Percentiles rank a stretch among this genome's conserved stretches.
phyloP scores from a whole-genome alignment of 2,113 vertebrate genomes.

The Platysteira castanea region DNA sequence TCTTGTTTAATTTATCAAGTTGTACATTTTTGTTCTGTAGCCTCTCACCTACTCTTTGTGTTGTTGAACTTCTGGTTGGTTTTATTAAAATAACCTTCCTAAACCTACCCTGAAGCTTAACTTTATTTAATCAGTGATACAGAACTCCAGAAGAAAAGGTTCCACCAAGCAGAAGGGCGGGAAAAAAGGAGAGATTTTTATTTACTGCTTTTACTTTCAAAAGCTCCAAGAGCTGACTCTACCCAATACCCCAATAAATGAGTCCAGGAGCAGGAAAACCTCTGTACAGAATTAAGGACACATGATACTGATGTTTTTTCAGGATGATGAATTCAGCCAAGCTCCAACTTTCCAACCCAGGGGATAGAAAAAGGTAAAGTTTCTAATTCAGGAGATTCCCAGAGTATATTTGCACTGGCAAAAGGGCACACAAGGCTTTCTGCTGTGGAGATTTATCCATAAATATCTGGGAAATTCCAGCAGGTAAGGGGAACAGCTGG shows the following conservation, averaged over 20 bases:
- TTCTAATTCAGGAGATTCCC: background rate
- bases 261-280: background rate
- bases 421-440: background rate
- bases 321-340: background rate
- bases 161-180: background rate
- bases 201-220: background rate
- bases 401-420: background rate
- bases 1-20: background rate
- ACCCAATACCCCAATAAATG: background rate
- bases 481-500: background rate
- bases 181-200: background rate
- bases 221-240: background rate
- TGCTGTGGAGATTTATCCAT: accelerated
- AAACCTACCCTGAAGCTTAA: background rate
- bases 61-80: background rate
- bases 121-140: background rate
- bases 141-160: background rate
- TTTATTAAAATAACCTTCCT: background rate
- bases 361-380: background rate
- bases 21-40: background rate
- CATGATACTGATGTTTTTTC: background rate
- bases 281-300: background rate
- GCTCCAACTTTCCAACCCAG: background rate
- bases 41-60: background rate
- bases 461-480: background rate